A percentile compares a stretch with the other conserved stretches of the same genome.
Conservation (phyloP, 2,797 vertebrate species). For the Ambastaia sidthimunki region DNA sequence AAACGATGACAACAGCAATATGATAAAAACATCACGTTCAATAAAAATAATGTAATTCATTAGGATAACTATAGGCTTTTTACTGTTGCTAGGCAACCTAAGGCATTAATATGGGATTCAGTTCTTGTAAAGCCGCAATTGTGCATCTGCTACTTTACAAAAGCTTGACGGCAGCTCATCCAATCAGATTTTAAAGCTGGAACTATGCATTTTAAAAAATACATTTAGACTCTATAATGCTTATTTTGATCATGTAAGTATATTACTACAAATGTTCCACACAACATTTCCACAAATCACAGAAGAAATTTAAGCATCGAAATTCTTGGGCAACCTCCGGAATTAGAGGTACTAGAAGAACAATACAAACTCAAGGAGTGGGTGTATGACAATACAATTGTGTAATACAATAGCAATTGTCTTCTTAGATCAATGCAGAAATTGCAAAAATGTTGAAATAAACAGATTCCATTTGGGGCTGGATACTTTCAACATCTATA, state of each 20-base stretch:
- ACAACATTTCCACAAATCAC: background rate
- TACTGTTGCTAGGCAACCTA: constrained; percentile 2
- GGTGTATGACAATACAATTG: background rate
- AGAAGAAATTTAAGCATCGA: background rate
- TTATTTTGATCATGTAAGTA: no score
- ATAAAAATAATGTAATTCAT: constrained; percentile 12
- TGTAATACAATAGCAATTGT: background rate
- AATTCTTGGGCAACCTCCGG: background rate
- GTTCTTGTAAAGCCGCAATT: background rate
- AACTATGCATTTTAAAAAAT: background rate
- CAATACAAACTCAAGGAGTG: background rate
- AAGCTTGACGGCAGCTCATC: background rate
- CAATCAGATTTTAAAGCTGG: background rate
- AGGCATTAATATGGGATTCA: background rate
- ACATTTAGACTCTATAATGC: background rate
- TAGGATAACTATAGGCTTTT: background rate
- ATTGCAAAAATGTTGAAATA: background rate
- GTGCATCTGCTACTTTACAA: background rate
- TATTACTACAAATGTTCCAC: no score
- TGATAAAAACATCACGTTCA: background rate
- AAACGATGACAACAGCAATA: background rate
- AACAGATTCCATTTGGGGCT: background rate
- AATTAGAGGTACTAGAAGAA: background rate
- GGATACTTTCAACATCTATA: background rate
- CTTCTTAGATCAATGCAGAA: no score